Conservation (phyloP, 2,888 invertebrate species). For the Parnassius mnemosyne region DNA sequence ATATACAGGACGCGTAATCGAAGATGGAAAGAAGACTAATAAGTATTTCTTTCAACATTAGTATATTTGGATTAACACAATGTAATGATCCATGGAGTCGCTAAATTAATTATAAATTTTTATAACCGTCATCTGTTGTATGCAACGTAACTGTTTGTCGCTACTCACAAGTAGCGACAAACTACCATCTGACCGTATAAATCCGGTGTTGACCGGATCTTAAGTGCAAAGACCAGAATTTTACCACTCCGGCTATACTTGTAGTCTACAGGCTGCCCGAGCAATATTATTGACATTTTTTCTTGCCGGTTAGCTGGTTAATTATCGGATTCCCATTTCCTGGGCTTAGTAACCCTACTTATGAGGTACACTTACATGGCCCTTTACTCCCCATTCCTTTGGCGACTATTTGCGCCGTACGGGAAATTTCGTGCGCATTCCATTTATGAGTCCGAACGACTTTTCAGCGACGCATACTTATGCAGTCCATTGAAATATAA, state of each 20-base stretch:
- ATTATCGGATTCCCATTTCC: too few relatives aligned
- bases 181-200: too few relatives aligned
- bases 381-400: not conserved
- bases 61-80: conserved; percentile 6
- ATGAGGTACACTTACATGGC: conserved; percentile 1
- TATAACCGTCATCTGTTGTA: conserved; percentile 18
- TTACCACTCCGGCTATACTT: too few relatives aligned
- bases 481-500: conserved; percentile 16
- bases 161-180: too few relatives aligned
- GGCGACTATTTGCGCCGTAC: not conserved
- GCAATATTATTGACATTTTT: too few relatives aligned
- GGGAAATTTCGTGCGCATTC: conserved; percentile 8
- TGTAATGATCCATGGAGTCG: conserved; percentile 11
- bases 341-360: not conserved
- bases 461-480: conserved; percentile 1
- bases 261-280: too few relatives aligned
- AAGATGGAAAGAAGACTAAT: too few relatives aligned
- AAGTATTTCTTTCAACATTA: too few relatives aligned
- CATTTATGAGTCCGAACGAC: not conserved
- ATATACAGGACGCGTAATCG: too few relatives aligned
- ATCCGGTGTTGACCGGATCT: too few relatives aligned
- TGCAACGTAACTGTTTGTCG: conserved; percentile 3
- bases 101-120: conserved; percentile 22
- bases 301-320: too few relatives aligned
- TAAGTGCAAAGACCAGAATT: too few relatives aligned